phyloP scores from a whole-genome alignment of 2,888 invertebrate genomes.

The Callimorpha dominula region DNA sequence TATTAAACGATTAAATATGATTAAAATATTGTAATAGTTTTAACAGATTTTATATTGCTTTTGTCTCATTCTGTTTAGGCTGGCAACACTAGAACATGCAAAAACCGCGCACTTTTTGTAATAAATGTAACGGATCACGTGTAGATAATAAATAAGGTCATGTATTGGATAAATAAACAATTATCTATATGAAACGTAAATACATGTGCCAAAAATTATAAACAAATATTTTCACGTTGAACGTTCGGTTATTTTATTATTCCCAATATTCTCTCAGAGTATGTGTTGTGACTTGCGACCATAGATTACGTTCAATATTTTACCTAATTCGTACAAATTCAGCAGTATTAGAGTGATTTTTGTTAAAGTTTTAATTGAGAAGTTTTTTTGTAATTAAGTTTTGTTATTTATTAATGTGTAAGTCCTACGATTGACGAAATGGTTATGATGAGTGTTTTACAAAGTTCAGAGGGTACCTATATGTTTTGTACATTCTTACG shows the following conservation, averaged over 20 bases:
- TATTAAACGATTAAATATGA: constrained; percentile 81
- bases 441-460: constrained; percentile 58
- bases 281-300: constrained; percentile 74
- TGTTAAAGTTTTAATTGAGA: constrained; percentile 85
- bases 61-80: constrained; percentile 63
- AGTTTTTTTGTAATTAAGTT: constrained; percentile 81
- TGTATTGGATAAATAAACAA: constrained; percentile 59
- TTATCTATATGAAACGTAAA: constrained; percentile 62
- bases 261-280: constrained; percentile 21
- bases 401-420: constrained; percentile 83
- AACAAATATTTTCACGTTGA: constrained; percentile 40
- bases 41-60: constrained; percentile 78
- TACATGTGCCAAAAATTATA: constrained; percentile 78
- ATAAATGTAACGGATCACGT: constrained; percentile 51
- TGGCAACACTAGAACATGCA: constrained; percentile 48
- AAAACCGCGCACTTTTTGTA: constrained; percentile 52
- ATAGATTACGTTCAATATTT: constrained; percentile 73
- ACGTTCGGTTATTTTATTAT: constrained; percentile 34
- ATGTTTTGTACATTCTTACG: constrained; percentile 49
- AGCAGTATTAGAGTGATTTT: constrained; percentile 86
- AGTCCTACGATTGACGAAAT: constrained; percentile 62
- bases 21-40: constrained; percentile 82
- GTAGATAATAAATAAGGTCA: constrained; percentile 58
- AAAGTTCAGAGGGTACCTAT: constrained; percentile 51
- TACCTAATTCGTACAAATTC: constrained; percentile 86